Percentiles rank a stretch among this genome's conserved stretches.
Conservation (phyloP, 2,888 invertebrate genomes). For the Lacanobia wlatinum region DNA sequence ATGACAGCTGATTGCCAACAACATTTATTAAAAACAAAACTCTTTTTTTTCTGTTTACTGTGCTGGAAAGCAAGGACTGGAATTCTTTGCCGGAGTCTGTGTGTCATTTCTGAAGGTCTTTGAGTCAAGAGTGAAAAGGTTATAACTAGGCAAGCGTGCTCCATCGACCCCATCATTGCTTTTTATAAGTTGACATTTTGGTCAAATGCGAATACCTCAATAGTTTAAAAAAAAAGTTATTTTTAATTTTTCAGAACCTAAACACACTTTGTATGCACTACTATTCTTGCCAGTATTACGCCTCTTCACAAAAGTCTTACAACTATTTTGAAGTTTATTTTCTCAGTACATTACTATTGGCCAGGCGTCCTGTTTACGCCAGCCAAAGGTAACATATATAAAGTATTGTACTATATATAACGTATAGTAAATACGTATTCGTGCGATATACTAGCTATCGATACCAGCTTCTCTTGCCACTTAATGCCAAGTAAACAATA, state of each 20-base stretch:
- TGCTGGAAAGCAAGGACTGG: too few species aligned
- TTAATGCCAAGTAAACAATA: conserved; percentile 73
- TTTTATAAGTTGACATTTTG: too few species aligned
- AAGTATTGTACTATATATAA: conserved; percentile 11
- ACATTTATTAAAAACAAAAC: neutral
- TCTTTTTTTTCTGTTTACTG: too few species aligned
- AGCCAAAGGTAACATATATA: conserved; percentile 11
- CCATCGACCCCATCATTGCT: too few species aligned
- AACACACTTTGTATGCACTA: too few species aligned
- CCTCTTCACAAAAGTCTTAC: neutral
- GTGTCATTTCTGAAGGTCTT: too few species aligned
- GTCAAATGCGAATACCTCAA: too few species aligned
- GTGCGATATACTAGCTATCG: conserved; percentile 64
- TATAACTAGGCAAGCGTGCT: too few species aligned
- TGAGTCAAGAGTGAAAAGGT: too few species aligned
- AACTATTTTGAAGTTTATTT: conserved; percentile 35
- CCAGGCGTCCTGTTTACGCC: conserved; percentile 28
- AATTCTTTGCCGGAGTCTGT: too few species aligned
- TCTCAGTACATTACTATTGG: conserved; percentile 30
- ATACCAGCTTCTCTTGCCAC: conserved; percentile 66
- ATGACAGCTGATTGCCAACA: conserved; percentile 2
- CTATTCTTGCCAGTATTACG: neutral
- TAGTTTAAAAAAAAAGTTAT: too few species aligned
- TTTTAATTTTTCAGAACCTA: too few species aligned
- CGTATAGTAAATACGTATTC: conserved; percentile 48